These are phyloP conservation scores for Silurus lanzhouensis DNA, from an alignment of 2,797 vertebrate species.

Conservation along the genomic window DNA sequence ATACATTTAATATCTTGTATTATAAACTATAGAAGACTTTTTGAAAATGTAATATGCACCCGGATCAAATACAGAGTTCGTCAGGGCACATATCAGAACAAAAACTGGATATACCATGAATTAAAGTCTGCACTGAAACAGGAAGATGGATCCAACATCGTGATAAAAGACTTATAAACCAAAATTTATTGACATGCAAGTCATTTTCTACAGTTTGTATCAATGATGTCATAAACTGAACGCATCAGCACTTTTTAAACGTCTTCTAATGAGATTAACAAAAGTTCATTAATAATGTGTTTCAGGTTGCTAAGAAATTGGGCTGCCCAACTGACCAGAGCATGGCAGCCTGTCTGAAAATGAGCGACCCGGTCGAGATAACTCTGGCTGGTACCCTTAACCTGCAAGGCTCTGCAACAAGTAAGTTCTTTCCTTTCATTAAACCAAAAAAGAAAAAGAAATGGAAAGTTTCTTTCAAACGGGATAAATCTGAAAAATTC, in stretches of 20 bases:
- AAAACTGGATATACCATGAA: not conserved
- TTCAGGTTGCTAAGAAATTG: slow-evolving; percentile 75
- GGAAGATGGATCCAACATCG: not conserved
- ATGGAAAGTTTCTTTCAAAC: not conserved
- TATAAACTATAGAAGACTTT: too few species aligned
- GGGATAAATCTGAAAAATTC: not conserved
- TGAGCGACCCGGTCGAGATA: slow-evolving; percentile 72
- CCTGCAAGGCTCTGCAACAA: slow-evolving; percentile 58
- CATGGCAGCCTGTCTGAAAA: slow-evolving; percentile 82
- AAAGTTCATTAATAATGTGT: not conserved
- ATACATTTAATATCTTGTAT: not conserved
- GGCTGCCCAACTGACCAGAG: slow-evolving; percentile 75
- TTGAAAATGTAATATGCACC: not conserved
- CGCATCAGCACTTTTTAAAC: not conserved
- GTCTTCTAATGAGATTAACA: not conserved
- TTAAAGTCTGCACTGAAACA: not conserved
- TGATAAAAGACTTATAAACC: not conserved
- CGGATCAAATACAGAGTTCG: not conserved
- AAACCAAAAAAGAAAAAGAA: not conserved
- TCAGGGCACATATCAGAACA: not conserved
- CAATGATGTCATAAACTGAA: not conserved
- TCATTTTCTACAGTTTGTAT: not conserved
- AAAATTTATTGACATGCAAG: not conserved
- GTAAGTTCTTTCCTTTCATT: slow-evolving; percentile 57
- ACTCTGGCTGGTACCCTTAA: slow-evolving; percentile 76